A percentile compares a stretch with the other conserved stretches of the same genome.
Conservation (phyloP, 2,888 invertebrate species). For the Xiphydria camelus region DNA sequence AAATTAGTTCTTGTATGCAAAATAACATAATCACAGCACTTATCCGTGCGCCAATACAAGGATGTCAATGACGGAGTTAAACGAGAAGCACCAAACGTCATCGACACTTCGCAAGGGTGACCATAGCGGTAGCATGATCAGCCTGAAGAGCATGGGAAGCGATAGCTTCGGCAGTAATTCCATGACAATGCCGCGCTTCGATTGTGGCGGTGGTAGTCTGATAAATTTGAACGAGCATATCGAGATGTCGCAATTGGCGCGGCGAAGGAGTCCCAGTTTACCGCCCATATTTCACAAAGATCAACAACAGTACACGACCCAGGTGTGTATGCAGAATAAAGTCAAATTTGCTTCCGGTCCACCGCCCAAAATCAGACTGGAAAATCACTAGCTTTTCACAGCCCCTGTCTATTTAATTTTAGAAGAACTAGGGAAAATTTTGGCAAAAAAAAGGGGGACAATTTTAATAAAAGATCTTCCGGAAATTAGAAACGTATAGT, state of each 20-base stretch:
- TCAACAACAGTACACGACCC: constrained; percentile 51
- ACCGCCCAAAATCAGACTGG: too few relatives aligned
- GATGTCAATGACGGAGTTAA: constrained; percentile 37
- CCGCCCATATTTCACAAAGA: constrained; percentile 66
- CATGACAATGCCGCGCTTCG: constrained; percentile 34
- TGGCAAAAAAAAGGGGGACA: too few relatives aligned
- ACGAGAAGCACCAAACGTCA: constrained; percentile 24
- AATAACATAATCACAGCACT: background rate
- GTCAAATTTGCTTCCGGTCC: constrained; percentile 46
- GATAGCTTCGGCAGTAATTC: constrained; percentile 31
- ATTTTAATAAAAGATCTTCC: too few relatives aligned
- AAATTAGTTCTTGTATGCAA: too few relatives aligned
- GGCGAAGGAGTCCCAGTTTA: constrained; percentile 69
- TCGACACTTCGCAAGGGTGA: constrained; percentile 38
- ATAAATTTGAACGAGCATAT: constrained; percentile 59
- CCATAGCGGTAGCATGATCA: constrained; percentile 43
- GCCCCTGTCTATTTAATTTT: too few relatives aligned
- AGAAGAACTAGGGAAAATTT: too few relatives aligned
- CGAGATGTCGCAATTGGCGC: constrained; percentile 59
- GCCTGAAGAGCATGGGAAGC: constrained; percentile 38
- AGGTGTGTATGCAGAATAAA: constrained; percentile 57
- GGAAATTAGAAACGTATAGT: too few relatives aligned
- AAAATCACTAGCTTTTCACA: too few relatives aligned
- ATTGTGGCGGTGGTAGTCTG: constrained; percentile 42
- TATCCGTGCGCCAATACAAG: constrained; percentile 24